phyloP scores from a whole-genome alignment of 2,888 invertebrate genomes.

The Ophioninae sp. region DNA sequence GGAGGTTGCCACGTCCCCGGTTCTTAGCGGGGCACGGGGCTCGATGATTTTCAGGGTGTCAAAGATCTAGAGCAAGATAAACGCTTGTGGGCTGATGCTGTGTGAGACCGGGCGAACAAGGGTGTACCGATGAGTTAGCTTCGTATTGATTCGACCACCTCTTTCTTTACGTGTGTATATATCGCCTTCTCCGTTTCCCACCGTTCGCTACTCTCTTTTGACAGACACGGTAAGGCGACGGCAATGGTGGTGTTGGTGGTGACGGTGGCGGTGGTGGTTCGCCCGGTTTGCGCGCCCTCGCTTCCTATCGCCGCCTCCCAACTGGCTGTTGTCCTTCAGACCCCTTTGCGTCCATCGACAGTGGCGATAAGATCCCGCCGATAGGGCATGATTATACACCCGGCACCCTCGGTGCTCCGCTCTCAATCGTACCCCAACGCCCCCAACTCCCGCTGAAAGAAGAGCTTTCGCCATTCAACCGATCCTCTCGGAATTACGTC shows the following conservation, averaged over 20 bases:
- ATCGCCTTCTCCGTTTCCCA: conserved; percentile 37
- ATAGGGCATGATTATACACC: conserved; percentile 79
- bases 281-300: conserved; percentile 33
- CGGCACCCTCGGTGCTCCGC: conserved; percentile 56
- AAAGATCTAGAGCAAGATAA: conserved; percentile 78
- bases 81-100: conserved; percentile 49
- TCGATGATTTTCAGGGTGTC: conserved; percentile 77
- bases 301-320: conserved; percentile 26
- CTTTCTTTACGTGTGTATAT: conserved; percentile 24
- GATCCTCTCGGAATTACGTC: conserved; percentile 49
- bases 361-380: conserved; percentile 78
- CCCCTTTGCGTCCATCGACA: conserved; percentile 73
- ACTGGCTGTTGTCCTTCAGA: conserved; percentile 69
- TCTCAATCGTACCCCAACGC: conserved; percentile 49
- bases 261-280: conserved; percentile 5
- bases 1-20: conserved; percentile 38
- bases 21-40: conserved; percentile 30
- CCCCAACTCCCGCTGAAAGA: conserved; percentile 34
- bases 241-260: conserved; percentile 1
- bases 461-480: conserved; percentile 38
- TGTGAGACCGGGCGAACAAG: conserved; percentile 28
- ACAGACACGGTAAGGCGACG: conserved; percentile 27
- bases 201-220: conserved; percentile 33
- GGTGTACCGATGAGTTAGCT: conserved; percentile 77
- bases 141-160: conserved; percentile 75